These are phyloP conservation scores for Ursus arctos DNA, from an alignment of 2,113 vertebrate genomes.

Conservation along the genomic window DNA sequence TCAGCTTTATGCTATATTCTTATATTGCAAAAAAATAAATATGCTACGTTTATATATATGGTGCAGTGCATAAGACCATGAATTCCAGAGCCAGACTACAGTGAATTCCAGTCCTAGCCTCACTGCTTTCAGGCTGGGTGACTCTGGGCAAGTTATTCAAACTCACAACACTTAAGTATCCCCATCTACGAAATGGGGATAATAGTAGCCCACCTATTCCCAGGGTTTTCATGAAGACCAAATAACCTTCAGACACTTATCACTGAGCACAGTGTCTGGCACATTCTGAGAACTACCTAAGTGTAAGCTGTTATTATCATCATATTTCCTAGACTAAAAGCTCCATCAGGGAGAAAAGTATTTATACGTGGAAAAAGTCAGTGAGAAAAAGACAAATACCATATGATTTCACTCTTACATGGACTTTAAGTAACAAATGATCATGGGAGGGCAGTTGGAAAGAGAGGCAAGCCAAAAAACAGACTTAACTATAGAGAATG, in stretches of 20 bases:
- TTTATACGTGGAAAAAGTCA: background rate
- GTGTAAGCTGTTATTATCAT: background rate
- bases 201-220: background rate
- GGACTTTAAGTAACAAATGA: background rate
- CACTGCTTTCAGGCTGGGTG: background rate
- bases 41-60: background rate
- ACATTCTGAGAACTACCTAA: background rate
- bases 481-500: background rate
- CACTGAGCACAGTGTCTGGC: background rate
- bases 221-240: no score
- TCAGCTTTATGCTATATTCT: background rate
- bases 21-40: background rate
- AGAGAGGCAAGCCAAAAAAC: background rate
- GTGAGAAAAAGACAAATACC: background rate
- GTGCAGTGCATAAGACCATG: background rate
- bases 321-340: background rate
- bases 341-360: background rate
- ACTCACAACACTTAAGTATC: background rate
- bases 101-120: background rate
- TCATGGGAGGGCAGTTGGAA: background rate
- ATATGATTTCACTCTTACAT: background rate
- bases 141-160: background rate
- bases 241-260: background rate
- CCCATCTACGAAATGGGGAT: background rate
- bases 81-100: background rate